Evolutionary conservation across 1,140 invertebrate species (phyloP).

Genomic region (Meloidogyne floridensis): DNA sequence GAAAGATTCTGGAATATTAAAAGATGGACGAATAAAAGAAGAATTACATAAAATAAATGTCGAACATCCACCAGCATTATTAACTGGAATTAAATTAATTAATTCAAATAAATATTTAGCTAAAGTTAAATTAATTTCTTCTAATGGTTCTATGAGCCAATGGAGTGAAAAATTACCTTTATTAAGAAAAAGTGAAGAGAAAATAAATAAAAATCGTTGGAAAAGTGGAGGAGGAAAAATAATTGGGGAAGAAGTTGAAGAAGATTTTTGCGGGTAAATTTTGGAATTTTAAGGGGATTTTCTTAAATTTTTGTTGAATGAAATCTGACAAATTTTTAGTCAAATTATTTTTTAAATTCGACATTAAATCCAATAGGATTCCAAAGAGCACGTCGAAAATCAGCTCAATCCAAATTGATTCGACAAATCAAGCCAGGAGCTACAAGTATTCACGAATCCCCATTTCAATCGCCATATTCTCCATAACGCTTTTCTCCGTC

Average conservation of each 20-base stretch:
- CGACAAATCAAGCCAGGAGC: no score
- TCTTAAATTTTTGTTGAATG: no score
- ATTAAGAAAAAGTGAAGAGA: not conserved
- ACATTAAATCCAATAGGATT: no score
- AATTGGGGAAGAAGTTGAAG: no score
- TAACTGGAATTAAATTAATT: slow-evolving; percentile 15
- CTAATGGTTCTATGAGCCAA: slow-evolving; percentile 17
- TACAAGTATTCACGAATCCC: no score
- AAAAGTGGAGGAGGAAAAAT: not conserved
- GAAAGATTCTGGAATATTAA: not conserved
- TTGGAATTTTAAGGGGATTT: not conserved
- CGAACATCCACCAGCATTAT: slow-evolving; percentile 20
- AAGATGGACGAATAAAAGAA: not conserved
- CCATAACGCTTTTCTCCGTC: no score
- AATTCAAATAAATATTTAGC: slow-evolving; percentile 12
- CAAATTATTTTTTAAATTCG: no score
- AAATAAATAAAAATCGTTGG: not conserved
- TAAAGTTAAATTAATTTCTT: slow-evolving; percentile 5
- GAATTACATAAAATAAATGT: slow-evolving; percentile 12
- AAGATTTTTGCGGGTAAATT: not conserved
- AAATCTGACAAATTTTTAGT: no score
- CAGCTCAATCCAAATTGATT: no score
- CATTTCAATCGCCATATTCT: no score
- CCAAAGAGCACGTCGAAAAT: no score
- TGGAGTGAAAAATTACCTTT: slow-evolving; percentile 27